Evolutionary conservation across 2,888 invertebrate species (phyloP), one percentile per base, ranked within the genome.

Genomic region (Ptilodon capucinus): DNA sequence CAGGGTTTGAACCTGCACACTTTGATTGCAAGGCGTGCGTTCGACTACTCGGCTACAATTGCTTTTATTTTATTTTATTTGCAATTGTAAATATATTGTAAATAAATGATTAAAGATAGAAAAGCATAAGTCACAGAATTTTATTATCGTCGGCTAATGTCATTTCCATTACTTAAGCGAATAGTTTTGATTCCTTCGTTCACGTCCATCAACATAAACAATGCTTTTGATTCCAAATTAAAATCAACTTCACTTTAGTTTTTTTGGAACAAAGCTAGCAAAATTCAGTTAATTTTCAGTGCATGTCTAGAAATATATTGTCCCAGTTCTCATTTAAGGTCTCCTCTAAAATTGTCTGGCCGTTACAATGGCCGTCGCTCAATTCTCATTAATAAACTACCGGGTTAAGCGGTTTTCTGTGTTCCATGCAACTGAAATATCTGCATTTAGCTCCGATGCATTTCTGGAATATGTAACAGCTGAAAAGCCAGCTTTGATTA

Each of bases 331-430:
- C 70, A 62, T 66, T 67, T 76, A 72, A 74, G 75, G 74, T 64
- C 74, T 77, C 67, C 70, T 74, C 86, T 86, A 89, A 84, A 87
- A 78, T 75, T 75, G 76, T 71, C 71, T 47, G 53, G 62, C 59
- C 59, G 79, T 76, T 78, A 82, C 86, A 86, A 67, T 74, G 75
- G 71, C 81, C 82, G 86, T 84, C 91, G 74, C 83, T 91, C 89
- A 90, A 90, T 90, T 91, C 88, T 89, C 90, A 91, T 90, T 91
- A 91, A 83, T 84, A 82, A 76, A 76, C 80, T 79, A 81, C 75
- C 75, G 53, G 84, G 84, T 85, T 91, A 88, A 91, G 86, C 88
- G 89, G 76, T 84, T 90, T 91, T 81, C 89, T 77, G 82, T 91
- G 90, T 91, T 85, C 71, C 69, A 65, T 54, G 55, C 58, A 72